phyloP scores from a whole-genome alignment of 2,113 vertebrate genomes.

The Sakesphorus luctuosus region DNA sequence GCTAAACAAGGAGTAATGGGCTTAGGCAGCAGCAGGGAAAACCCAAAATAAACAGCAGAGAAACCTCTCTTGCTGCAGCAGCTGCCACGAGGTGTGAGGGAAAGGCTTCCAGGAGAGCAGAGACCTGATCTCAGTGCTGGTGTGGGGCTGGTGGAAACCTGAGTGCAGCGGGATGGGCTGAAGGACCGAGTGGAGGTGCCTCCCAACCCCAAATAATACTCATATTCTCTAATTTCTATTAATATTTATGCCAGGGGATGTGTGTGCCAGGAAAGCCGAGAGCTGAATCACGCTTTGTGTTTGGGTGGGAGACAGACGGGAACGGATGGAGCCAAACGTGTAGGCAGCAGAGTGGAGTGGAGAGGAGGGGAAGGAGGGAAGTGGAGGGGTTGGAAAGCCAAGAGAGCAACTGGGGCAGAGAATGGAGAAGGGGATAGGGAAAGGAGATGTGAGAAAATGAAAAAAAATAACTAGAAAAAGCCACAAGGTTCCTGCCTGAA shows the following conservation, averaged over 20 bases:
- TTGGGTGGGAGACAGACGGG: conserved; percentile 68
- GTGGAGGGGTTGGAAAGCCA: neutral
- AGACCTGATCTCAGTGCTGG: neutral
- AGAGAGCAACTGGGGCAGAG: neutral
- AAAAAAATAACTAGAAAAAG: too few species aligned
- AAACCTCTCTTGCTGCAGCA: neutral
- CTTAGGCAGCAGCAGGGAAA: neutral
- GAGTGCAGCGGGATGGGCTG: neutral
- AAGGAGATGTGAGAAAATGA: neutral
- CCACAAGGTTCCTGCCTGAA: neutral
- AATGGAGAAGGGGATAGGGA: neutral
- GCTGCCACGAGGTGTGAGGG: neutral
- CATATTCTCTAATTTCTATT: conserved; percentile 55
- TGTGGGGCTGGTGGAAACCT: conserved; percentile 2
- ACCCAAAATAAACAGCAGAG: conserved; percentile 14
- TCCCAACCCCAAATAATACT: conserved; percentile 29
- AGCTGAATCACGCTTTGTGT: conserved; percentile 60
- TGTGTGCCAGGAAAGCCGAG: conserved; percentile 26
- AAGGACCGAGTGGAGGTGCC: conserved; percentile 13
- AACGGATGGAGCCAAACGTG: conserved; percentile 57
- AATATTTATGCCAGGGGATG: conserved; percentile 56
- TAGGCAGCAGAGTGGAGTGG: conserved; percentile 27
- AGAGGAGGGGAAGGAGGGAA: conserved; percentile 11
- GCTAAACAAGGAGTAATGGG: conserved; percentile 18
- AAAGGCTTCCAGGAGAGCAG: neutral